Evolutionary conservation across 1,140 invertebrate genomes (phyloP), one percentile per base, ranked within the genome.

Genomic region (Chironomus striatipennis): DNA sequence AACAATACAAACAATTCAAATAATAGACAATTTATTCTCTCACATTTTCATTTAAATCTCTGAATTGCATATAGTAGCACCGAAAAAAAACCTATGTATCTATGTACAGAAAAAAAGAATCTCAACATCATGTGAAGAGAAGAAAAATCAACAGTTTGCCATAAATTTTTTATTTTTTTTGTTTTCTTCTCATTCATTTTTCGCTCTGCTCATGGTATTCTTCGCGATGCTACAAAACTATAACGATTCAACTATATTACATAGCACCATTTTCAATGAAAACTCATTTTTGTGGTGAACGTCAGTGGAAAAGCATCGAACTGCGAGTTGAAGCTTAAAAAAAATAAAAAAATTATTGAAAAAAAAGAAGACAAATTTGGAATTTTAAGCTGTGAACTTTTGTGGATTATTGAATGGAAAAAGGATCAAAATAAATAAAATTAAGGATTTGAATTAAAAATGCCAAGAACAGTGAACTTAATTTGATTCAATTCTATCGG

Each of bases 121-220:
- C 47, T 57, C 47, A 57, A 57, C 47, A 57, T n/a, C 47, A 57
- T n/a, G 47, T 5, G 12, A 15, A 9, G 43, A 47, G 43, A 47
- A 47, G 43, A 47, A 47, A 47, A 10, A 57, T 57, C 47, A 57
- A 57, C 47, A 57, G 47, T 57, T 47, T 57, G 47, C 47, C 65
- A 70, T 17, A 70, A 18, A n/a, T n/a, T n/a, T n/a, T n/a, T n/a
- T n/a, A n/a, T n/a, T n/a, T n/a, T 70, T 70, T 70, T 67, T 34
- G 24, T 34, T 70, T 70, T 70, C 47, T 57, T 57, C 47, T 57
- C 65, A 70, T 70, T 70, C 65, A 70, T 70, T 70, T 70, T 70
- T 70, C 20, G 17, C 65, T 70, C n/a, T 70, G 65, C 65, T 70
- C 65, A 12, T 17, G 65, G 20, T 70, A 18, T 70, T 70, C 65